Evolutionary conservation across 2,797 vertebrate species (phyloP).

Genomic region (Pogoniulus pusillus): DNA sequence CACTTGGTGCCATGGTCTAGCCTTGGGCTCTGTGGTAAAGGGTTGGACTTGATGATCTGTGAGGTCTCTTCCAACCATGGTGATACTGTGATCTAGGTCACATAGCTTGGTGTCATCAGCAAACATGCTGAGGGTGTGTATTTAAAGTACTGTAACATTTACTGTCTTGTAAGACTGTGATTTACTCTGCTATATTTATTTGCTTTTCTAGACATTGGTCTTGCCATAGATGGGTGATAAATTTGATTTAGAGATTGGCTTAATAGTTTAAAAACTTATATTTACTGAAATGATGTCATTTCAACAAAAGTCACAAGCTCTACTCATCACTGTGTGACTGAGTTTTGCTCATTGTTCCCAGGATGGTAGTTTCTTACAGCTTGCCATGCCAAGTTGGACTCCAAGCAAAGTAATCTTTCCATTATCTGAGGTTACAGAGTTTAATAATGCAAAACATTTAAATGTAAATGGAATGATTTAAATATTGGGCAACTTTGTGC

Average conservation of each 20-base stretch:
- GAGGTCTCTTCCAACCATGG: no score
- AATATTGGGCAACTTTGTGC: neutral
- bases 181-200: neutral
- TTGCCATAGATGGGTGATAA: neutral
- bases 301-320: neutral
- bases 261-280: neutral
- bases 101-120: no score
- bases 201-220: neutral
- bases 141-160: neutral
- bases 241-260: neutral
- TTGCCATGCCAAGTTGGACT: neutral
- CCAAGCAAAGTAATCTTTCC: neutral
- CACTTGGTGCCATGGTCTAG: no score
- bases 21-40: no score
- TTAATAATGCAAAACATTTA: neutral
- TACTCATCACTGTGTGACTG: neutral
- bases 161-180: neutral
- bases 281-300: neutral
- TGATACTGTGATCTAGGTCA: no score
- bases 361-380: neutral
- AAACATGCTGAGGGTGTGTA: no score
- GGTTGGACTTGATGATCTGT: no score
- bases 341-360: neutral
- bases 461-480: neutral
- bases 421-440: fast-evolving